phyloP scores from a whole-genome alignment of 1,140 invertebrate genomes.

The Harpegnathos saltator region DNA sequence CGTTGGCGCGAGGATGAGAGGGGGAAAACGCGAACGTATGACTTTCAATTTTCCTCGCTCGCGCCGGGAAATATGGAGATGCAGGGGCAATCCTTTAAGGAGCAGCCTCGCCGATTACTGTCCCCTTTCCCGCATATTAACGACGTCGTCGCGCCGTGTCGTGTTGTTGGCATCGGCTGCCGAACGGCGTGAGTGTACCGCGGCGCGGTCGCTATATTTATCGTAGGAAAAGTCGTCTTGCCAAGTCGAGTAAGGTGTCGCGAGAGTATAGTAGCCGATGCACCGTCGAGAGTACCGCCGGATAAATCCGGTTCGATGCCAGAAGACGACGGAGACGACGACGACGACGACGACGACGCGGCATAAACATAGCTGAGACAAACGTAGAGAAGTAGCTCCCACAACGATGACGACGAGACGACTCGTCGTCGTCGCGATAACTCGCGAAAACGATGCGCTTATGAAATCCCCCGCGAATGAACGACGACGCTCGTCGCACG shows the following conservation, averaged over 20 bases:
- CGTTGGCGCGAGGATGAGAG: neutral
- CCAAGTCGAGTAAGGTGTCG: conserved; percentile 82
- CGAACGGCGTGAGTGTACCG: conserved; percentile 75
- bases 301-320: conserved; percentile 80
- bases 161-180: conserved; percentile 69
- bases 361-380: conserved; percentile 73
- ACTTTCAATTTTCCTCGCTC: conserved; percentile 24
- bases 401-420: conserved; percentile 19
- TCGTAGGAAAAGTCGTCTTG: conserved; percentile 76
- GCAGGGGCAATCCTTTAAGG: conserved; percentile 36
- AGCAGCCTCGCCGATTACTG: conserved; percentile 38
- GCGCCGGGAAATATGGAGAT: conserved; percentile 22
- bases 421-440: neutral
- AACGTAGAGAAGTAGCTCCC: conserved; percentile 62
- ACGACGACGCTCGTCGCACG: neutral
- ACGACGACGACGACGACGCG: conserved; percentile 60
- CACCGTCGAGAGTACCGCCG: conserved; percentile 67
- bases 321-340: conserved; percentile 39
- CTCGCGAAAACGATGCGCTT: neutral
- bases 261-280: conserved; percentile 72
- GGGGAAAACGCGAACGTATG: neutral
- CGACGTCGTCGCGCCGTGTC: conserved; percentile 51
- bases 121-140: conserved; percentile 54
- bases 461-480: neutral
- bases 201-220: conserved; percentile 77